Evolutionary conservation across 2,797 vertebrate genomes (phyloP).

Genomic region (Falco novaeseelandiae): DNA sequence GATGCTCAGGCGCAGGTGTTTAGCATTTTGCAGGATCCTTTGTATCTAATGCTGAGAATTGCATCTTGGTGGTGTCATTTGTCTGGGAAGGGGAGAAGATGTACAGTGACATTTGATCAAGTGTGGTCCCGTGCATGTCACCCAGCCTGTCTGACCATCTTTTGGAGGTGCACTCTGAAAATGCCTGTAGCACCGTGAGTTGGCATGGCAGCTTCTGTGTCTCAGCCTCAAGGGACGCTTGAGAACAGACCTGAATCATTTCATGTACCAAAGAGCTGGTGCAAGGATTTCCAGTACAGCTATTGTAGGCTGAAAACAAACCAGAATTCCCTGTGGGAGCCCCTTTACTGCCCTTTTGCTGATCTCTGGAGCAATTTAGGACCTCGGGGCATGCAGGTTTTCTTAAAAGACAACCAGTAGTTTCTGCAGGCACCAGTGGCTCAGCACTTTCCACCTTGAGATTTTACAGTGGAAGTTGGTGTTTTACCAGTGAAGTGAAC

Average conservation of each 20-base stretch:
- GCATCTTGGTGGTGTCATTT: background rate
- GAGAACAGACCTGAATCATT: background rate
- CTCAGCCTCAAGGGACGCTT: background rate
- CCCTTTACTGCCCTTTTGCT: background rate
- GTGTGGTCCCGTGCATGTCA: background rate
- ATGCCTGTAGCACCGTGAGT: rapidly evolving
- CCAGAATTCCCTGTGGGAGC: background rate
- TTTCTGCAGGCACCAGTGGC: background rate
- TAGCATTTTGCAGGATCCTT: background rate
- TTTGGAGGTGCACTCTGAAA: background rate
- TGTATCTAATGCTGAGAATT: background rate
- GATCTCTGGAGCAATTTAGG: background rate
- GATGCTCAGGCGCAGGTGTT: rapidly evolving
- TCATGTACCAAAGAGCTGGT: background rate
- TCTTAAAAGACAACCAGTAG: background rate
- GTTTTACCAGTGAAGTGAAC: background rate
- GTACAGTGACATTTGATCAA: background rate
- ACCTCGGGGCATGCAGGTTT: background rate
- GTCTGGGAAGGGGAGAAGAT: background rate
- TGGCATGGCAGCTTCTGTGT: rapidly evolving
- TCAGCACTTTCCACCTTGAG: background rate
- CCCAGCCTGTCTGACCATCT: background rate
- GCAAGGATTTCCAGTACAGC: too few relatives aligned
- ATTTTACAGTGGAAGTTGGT: background rate
- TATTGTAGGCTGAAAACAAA: background rate